A percentile compares a stretch with the other conserved stretches of the same genome.
Evolutionary conservation across 2,113 vertebrate species (phyloP).

Genomic region (Tinamus guttatus): DNA sequence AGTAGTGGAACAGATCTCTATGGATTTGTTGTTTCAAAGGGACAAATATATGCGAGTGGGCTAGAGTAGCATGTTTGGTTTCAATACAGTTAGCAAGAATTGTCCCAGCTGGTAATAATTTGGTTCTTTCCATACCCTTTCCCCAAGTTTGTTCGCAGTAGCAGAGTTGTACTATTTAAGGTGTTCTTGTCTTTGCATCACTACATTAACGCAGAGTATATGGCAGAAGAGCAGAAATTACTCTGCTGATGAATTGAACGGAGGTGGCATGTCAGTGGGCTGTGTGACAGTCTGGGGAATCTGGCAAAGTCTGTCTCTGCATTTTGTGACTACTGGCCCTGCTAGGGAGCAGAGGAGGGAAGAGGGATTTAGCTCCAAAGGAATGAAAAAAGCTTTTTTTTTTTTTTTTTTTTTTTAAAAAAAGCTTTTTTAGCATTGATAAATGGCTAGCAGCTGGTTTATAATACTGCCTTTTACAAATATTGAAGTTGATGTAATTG

Average conservation of each 20-base stretch:
- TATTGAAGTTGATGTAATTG: not conserved
- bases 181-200: not conserved
- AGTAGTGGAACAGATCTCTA: not conserved
- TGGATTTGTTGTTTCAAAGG: not conserved
- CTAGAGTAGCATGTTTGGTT: not conserved
- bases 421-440: not conserved
- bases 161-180: not conserved
- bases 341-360: not conserved
- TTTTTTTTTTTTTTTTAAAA: too few species aligned
- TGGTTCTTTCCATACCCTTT: accelerated
- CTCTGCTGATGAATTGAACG: not conserved
- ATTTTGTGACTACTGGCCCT: not conserved
- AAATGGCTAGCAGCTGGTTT: not conserved
- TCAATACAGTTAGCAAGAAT: not conserved
- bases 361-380: not conserved
- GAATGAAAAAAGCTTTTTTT: not conserved
- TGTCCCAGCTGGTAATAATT: not conserved
- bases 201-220: accelerated
- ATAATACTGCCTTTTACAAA: not conserved
- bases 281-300: not conserved
- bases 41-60: not conserved
- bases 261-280: not conserved
- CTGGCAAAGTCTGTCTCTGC: not conserved
- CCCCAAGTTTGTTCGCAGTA: not conserved
- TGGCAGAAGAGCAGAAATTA: not conserved